A percentile compares a stretch with the other conserved stretches of the same genome.
phyloP scores from a whole-genome alignment of 2,797 vertebrate species.

The Hozukius guyotensis region DNA sequence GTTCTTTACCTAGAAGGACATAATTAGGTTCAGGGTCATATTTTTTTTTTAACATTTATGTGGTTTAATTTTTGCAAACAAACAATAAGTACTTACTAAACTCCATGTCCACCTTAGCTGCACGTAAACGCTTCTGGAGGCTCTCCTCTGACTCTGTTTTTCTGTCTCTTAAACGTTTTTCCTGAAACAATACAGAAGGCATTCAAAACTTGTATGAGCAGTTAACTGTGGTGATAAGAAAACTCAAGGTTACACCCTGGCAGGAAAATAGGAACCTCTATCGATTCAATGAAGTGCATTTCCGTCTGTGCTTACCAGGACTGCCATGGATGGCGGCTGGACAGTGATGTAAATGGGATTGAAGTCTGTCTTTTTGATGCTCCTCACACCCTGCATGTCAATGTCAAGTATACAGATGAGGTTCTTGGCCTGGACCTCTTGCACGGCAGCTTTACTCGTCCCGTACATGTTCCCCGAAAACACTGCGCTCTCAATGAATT shows the following conservation, averaged over 20 bases:
- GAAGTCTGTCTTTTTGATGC: conserved; percentile 92
- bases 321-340: conserved; percentile 90
- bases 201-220: not conserved
- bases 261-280: not conserved
- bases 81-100: conserved; percentile 84
- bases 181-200: conserved; percentile 74
- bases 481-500: conserved; percentile 93
- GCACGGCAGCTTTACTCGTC: conserved; percentile 94
- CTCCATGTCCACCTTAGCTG: conserved; percentile 88
- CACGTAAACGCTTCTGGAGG: conserved; percentile 86
- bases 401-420: conserved; percentile 97
- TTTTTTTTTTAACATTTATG: not conserved
- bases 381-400: conserved; percentile 96
- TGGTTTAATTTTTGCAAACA: not conserved
- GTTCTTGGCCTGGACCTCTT: conserved; percentile 92
- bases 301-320: conserved; percentile 84
- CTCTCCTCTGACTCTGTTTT: conserved; percentile 94
- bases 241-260: not conserved
- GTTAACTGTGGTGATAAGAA: not conserved
- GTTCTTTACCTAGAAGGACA: conserved; percentile 86
- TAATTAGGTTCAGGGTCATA: not conserved
- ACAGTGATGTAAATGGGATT: conserved; percentile 93
- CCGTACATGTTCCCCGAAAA: conserved; percentile 97
- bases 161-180: conserved; percentile 89
- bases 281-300: not conserved